phyloP scores from a whole-genome alignment of 2,888 invertebrate species.

The Tiliacea aurago region DNA sequence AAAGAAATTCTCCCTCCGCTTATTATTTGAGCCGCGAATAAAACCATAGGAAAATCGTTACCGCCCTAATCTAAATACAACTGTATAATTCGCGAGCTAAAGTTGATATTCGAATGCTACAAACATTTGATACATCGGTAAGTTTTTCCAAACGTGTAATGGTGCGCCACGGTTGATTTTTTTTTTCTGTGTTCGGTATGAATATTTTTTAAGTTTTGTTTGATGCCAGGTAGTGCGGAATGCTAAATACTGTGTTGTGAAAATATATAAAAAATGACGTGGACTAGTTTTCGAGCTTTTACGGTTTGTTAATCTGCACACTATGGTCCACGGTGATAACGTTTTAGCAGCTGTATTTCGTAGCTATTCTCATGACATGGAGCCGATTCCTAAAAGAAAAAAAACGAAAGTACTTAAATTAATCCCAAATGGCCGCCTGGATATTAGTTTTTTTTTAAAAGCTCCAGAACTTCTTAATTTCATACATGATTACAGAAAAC shows the following conservation, averaged over 20 bases:
- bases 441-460: neutral
- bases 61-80: conserved; percentile 71
- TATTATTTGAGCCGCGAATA: conserved; percentile 68
- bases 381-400: neutral
- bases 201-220: conserved; percentile 77
- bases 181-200: conserved; percentile 71
- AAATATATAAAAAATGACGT: conserved; percentile 47
- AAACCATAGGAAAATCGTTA: conserved; percentile 73
- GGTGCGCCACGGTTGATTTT: conserved; percentile 66
- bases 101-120: conserved; percentile 66
- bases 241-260: conserved; percentile 42
- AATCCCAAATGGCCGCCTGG: neutral
- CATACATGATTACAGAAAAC: neutral
- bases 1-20: conserved; percentile 63
- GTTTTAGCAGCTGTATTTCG: conserved; percentile 5
- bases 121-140: conserved; percentile 62
- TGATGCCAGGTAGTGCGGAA: conserved; percentile 63
- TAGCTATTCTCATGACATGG: neutral
- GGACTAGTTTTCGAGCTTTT: conserved; percentile 19
- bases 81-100: conserved; percentile 67
- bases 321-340: neutral
- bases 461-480: neutral
- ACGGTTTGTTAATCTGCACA: conserved; percentile 24
- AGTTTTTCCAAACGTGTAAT: conserved; percentile 71
- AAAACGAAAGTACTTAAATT: neutral